Base-by-base conservation (phyloP, 1,140 invertebrate genomes). In the Nephila pilipes region DNA sequence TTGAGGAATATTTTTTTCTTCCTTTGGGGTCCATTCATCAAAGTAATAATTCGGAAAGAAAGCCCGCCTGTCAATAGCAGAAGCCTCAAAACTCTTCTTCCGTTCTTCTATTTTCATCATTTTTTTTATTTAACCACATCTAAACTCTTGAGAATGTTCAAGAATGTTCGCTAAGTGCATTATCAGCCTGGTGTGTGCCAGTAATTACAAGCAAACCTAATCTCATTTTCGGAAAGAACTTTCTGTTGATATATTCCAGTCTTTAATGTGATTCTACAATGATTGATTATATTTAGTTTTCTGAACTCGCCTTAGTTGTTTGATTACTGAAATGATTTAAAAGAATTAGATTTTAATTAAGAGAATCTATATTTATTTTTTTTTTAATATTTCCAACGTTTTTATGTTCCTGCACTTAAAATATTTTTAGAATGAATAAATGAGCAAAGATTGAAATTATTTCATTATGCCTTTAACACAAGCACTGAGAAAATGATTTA, bases 61-160 rank as follows among this genome's bases (percentile, higher is more conserved):
- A 85, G 83, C 16, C 29, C 83, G 38, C 83, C 83, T 85, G 83
- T 85, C 83, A 85, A 85, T 85, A 85, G n/a, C 83, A 85, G 29
- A 25, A 54, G 54, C 29, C 20, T 36, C 81, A n/a, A 1, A 58
- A 57, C 54, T 29, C 83, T 36, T 85, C 55, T 20, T 83, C 46
- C 46, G 46, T 25, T 46, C 25, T 83, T 83, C 25, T 2, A 4
- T 80, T 80, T 10, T 69, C 22, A n/a, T n/a, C n/a, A n/a, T n/a
- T n/a, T n/a, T n/a, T 75, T 75, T 75, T 65, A 65, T 65, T 65
- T 65, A 65, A 65, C 63, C 63, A n/a, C 12, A 63, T 46, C 46
- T 46, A 10, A 46, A 46, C 46, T 10, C 46, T 46, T n/a, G 6
- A 46, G 46, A 46, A 46, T 46, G 25, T 65, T 65, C 25, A 12